Conservation (phyloP, 2,797 vertebrate species). For the Peromyscus melanophrys region DNA sequence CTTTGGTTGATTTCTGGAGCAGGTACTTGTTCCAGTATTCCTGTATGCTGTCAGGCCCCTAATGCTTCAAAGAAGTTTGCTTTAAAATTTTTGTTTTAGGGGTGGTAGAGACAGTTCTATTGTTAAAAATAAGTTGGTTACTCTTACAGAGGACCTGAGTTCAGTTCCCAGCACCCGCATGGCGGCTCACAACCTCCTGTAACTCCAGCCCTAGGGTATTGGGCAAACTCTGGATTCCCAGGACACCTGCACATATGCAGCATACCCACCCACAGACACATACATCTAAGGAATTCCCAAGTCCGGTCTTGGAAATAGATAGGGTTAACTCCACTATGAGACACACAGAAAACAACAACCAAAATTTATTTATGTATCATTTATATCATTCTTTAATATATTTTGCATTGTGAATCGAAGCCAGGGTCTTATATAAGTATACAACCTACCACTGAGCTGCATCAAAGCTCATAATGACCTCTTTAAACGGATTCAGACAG, state of each 20-base stretch:
- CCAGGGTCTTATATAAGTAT: background rate
- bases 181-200: background rate
- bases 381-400: background rate
- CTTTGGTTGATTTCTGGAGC: background rate
- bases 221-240: background rate
- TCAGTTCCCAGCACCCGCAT: background rate
- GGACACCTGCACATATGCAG: background rate
- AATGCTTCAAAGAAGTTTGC: background rate
- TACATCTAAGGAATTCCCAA: background rate
- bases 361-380: background rate
- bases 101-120: background rate
- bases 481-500: background rate
- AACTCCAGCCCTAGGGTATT: background rate
- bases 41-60: background rate
- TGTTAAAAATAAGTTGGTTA: background rate
- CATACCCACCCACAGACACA: background rate
- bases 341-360: background rate
- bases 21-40: background rate
- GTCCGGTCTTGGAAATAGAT: background rate
- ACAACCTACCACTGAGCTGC: too few relatives aligned
- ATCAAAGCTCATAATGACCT: background rate
- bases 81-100: background rate
- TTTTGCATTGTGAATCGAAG: background rate
- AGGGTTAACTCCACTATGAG: background rate
- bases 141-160: background rate